These are phyloP conservation scores for Teleopsis dalmanni DNA, from an alignment of 1,140 invertebrate genomes.

Conservation along the genomic window DNA sequence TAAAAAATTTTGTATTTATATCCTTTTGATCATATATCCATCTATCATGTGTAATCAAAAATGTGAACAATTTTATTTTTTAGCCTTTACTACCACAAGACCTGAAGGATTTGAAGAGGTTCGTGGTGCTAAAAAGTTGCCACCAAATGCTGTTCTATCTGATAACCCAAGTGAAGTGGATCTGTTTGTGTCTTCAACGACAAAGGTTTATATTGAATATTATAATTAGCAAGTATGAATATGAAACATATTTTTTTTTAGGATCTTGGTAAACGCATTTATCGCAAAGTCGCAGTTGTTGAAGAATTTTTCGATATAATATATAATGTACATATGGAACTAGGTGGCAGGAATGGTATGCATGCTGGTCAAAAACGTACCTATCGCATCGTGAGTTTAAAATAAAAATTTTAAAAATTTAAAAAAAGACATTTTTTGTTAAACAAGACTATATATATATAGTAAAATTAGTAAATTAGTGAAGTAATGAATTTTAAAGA, in stretches of 20 bases:
- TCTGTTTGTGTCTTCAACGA: slow-evolving; percentile 36
- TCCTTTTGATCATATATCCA: too few relatives aligned
- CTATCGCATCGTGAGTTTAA: slow-evolving; percentile 80
- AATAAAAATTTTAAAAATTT: slow-evolving; percentile 15
- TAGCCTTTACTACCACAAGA: slow-evolving; percentile 39
- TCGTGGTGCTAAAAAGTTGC: slow-evolving; percentile 25
- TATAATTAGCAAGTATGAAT: background rate
- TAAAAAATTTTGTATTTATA: too few relatives aligned
- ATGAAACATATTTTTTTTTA: slow-evolving; percentile 23
- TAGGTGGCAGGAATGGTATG: slow-evolving; percentile 80
- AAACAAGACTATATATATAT: background rate
- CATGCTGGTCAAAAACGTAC: slow-evolving; percentile 94
- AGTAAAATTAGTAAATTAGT: too few relatives aligned
- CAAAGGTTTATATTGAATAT: slow-evolving; percentile 8
- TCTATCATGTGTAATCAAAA: too few relatives aligned
- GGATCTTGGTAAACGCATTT: slow-evolving; percentile 53
- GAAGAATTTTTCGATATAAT: slow-evolving; percentile 97
- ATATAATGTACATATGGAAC: slow-evolving; percentile 87
- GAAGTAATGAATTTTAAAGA: too few relatives aligned
- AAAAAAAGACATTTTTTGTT: background rate
- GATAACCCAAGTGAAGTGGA: slow-evolving; percentile 35
- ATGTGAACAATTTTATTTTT: too few relatives aligned
- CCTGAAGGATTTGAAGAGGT: slow-evolving; percentile 35
- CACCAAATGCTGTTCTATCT: slow-evolving; percentile 29
- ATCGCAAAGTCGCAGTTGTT: slow-evolving; percentile 88